These are phyloP conservation scores for Macaria liturata DNA, from an alignment of 2,888 invertebrate species.

Conservation along the genomic window DNA sequence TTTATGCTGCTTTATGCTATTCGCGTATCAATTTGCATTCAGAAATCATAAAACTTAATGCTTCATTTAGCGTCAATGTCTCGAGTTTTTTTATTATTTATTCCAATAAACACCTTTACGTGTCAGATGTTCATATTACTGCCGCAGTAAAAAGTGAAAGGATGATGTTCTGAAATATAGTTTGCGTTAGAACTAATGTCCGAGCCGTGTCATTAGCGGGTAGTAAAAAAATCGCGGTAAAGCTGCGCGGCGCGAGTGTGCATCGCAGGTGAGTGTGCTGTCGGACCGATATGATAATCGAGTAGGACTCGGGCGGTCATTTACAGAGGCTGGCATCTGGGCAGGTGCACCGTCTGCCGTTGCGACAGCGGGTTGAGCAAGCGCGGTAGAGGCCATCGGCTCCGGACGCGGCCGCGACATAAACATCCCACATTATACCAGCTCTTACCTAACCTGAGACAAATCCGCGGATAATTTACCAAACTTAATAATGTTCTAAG, in stretches of 20 bases:
- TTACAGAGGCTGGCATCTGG: slow-evolving; percentile 71
- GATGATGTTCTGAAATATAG: slow-evolving; percentile 37
- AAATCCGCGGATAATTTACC: slow-evolving; percentile 69
- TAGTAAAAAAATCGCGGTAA: slow-evolving; percentile 3
- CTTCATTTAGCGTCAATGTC: slow-evolving; percentile 22
- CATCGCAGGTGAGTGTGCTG: too few species aligned
- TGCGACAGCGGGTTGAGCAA: slow-evolving; percentile 79
- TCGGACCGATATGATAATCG: slow-evolving; percentile 21
- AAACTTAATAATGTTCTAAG: slow-evolving; percentile 52
- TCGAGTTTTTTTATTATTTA: slow-evolving; percentile 17
- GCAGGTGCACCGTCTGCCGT: slow-evolving; percentile 77
- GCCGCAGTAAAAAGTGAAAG: slow-evolving; percentile 54
- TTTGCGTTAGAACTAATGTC: slow-evolving; percentile 7
- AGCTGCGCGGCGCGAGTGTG: slow-evolving; percentile 11
- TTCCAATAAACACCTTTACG: slow-evolving; percentile 15
- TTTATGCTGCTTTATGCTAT: slow-evolving; percentile 14
- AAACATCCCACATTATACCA: slow-evolving; percentile 74
- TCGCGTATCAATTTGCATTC: slow-evolving; percentile 26
- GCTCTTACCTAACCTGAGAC: slow-evolving; percentile 71
- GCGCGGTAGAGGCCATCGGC: slow-evolving; percentile 73
- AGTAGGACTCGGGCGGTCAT: slow-evolving; percentile 59
- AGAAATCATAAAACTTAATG: slow-evolving; percentile 24
- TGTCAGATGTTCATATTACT: slow-evolving; percentile 25
- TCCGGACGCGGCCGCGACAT: slow-evolving; percentile 66
- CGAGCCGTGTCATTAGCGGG: slow-evolving; percentile 11